These are phyloP conservation scores for Eriocheir sinensis DNA, from an alignment of 1,140 invertebrate genomes.

Conservation along the genomic window DNA sequence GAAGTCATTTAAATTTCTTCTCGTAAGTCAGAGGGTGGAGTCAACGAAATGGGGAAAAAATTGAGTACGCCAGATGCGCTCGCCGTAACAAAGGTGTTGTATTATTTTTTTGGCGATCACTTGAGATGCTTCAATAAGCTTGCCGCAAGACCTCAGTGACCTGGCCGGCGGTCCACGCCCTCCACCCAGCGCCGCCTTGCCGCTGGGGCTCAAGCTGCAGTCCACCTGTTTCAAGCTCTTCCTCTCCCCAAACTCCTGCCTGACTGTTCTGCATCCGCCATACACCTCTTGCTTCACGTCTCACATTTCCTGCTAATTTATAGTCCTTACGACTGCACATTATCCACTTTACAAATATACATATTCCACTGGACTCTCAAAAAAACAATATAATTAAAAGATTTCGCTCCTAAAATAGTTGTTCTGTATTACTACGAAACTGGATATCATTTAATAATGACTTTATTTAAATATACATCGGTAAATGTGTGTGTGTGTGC, in stretches of 20 bases:
- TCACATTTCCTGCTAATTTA: background rate
- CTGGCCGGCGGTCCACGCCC: no score
- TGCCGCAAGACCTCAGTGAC: background rate
- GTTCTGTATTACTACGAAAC: no score
- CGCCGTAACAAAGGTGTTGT: background rate
- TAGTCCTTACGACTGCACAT: no score
- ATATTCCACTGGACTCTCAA: no score
- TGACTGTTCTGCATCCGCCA: background rate
- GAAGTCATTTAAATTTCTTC: constrained; percentile 3
- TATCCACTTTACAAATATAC: no score
- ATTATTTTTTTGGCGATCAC: background rate
- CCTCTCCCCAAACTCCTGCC: background rate
- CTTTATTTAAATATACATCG: no score
- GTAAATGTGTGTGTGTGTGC: no score
- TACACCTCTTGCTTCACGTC: background rate
- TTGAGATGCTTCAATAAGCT: background rate
- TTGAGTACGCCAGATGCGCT: background rate
- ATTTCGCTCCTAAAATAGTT: no score
- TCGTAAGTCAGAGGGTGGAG: background rate
- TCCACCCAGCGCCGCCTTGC: no score
- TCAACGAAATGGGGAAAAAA: background rate
- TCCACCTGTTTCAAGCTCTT: background rate
- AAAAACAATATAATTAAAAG: no score
- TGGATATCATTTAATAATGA: no score
- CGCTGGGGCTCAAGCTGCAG: no score